A percentile compares a stretch with the other conserved stretches of the same genome.
Evolutionary conservation across 2,113 vertebrate species (phyloP).

Genomic region (Gallinago media): DNA sequence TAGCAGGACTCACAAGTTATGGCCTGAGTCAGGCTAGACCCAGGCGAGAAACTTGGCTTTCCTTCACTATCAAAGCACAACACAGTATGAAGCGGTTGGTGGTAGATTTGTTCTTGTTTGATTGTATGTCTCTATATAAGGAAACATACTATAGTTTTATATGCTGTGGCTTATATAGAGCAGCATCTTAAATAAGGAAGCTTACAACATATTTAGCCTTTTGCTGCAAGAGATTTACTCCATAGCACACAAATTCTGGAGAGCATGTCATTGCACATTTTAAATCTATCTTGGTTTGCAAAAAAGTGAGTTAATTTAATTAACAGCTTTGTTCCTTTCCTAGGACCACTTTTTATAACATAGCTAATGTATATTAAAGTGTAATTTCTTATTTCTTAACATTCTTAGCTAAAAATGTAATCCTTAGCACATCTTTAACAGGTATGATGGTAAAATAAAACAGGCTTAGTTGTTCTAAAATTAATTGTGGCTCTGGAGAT

Average conservation of each 20-base stretch:
- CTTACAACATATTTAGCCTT: background rate
- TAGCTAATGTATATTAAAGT: background rate
- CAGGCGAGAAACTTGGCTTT: slow-evolving; percentile 85
- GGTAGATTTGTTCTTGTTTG: slow-evolving; percentile 69
- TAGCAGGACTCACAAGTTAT: slow-evolving; percentile 92
- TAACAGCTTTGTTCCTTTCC: slow-evolving; percentile 58
- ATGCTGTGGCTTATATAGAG: background rate
- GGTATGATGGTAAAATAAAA: background rate
- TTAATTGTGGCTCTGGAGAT: background rate
- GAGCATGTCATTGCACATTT: slow-evolving; percentile 9
- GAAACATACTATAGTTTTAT: slow-evolving; percentile 21
- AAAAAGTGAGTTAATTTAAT: slow-evolving; percentile 40
- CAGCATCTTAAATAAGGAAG: slow-evolving; percentile 53
- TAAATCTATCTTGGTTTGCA: slow-evolving; percentile 51
- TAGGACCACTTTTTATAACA: slow-evolving; percentile 13
- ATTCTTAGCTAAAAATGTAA: background rate
- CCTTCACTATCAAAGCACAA: slow-evolving; percentile 74
- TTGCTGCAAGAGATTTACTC: background rate
- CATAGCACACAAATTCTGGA: background rate
- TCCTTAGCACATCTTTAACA: background rate
- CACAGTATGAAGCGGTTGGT: slow-evolving; percentile 64
- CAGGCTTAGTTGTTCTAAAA: background rate
- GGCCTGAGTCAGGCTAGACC: slow-evolving; percentile 82
- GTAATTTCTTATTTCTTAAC: background rate
- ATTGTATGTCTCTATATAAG: slow-evolving; percentile 45